Percentiles rank a stretch among this genome's conserved stretches.
phyloP scores from a whole-genome alignment of 92 coral and sea anemone species.

The Paragorgia papillata region DNA sequence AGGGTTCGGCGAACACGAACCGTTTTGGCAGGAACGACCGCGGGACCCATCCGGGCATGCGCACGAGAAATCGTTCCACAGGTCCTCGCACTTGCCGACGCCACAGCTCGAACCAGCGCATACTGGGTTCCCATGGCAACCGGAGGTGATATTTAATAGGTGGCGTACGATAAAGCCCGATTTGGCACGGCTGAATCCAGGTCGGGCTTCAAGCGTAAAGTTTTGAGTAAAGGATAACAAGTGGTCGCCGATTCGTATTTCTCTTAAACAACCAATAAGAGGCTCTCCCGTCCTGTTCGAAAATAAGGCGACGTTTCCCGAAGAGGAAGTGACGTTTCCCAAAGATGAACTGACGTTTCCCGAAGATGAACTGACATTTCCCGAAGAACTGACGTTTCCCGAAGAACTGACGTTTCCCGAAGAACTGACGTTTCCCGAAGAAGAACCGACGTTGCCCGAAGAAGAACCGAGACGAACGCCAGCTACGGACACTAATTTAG shows the following conservation, averaged over 20 bases:
- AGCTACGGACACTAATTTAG: neutral
- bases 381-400: too few relatives aligned
- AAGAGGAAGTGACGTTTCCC: too few relatives aligned
- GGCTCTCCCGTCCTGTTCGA: neutral
- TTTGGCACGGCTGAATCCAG: slow-evolving; percentile 55
- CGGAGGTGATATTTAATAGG: slow-evolving; percentile 45
- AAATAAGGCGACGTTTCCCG: too few relatives aligned
- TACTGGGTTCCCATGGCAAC: slow-evolving; percentile 83
- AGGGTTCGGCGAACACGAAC: slow-evolving; percentile 20
- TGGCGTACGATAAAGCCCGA: slow-evolving; percentile 33
- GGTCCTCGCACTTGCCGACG: slow-evolving; percentile 75
- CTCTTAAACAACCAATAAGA: slow-evolving; percentile 82
- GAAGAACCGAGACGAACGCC: slow-evolving; percentile 26
- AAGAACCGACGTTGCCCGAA: too few relatives aligned
- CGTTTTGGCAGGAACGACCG: slow-evolving; percentile 51
- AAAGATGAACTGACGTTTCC: too few relatives aligned
- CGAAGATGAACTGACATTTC: too few relatives aligned
- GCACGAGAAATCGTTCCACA: slow-evolving; percentile 81
- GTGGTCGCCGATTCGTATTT: slow-evolving; percentile 77
- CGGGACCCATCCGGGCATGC: slow-evolving; percentile 77
- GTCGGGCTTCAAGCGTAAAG: slow-evolving; percentile 61
- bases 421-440: too few relatives aligned
- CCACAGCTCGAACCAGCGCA: slow-evolving; percentile 70
- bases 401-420: too few relatives aligned
- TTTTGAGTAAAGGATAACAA: slow-evolving; percentile 80